phyloP scores from a whole-genome alignment of 2,888 invertebrate species.

The Melipona beecheii region DNA sequence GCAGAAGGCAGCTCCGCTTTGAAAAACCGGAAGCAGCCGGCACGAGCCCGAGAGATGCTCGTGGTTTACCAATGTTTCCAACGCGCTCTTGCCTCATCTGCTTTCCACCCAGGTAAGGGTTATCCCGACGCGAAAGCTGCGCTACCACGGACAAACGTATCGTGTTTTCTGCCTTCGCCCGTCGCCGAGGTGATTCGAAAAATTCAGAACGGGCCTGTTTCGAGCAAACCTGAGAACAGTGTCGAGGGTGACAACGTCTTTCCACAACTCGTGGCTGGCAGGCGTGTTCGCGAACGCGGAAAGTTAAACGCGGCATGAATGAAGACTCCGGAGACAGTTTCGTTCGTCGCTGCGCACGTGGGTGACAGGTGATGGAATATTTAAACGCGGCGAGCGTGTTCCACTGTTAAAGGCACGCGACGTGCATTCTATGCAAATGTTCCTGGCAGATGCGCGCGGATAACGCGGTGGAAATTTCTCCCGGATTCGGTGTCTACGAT shows the following conservation, averaged over 20 bases:
- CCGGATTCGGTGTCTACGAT: background rate
- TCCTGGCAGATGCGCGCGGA: slow-evolving; percentile 77
- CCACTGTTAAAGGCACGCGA: slow-evolving; percentile 77
- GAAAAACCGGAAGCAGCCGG: slow-evolving; percentile 80
- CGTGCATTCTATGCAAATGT: slow-evolving; percentile 82
- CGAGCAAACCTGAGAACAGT: background rate
- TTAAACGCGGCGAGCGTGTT: slow-evolving; percentile 68
- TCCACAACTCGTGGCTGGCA: background rate
- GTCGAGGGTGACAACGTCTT: background rate
- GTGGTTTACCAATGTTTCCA: slow-evolving; percentile 67
- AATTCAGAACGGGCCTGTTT: background rate
- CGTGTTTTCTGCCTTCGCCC: background rate
- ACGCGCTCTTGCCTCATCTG: slow-evolving; percentile 52
- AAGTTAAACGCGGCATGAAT: background rate
- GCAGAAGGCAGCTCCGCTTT: slow-evolving; percentile 65
- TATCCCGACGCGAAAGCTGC: slow-evolving; percentile 2
- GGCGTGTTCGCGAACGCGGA: background rate
- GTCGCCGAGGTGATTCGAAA: too few relatives aligned
- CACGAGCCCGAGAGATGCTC: slow-evolving; percentile 76
- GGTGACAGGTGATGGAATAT: slow-evolving; percentile 79
- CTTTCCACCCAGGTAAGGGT: slow-evolving; percentile 37
- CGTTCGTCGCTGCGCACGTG: slow-evolving; percentile 67
- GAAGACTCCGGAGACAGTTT: slow-evolving; percentile 22
- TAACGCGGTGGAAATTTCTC: slow-evolving; percentile 65
- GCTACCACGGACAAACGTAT: background rate